Conservation (phyloP, 1,140 invertebrate genomes). For the Ceratina japonica region DNA sequence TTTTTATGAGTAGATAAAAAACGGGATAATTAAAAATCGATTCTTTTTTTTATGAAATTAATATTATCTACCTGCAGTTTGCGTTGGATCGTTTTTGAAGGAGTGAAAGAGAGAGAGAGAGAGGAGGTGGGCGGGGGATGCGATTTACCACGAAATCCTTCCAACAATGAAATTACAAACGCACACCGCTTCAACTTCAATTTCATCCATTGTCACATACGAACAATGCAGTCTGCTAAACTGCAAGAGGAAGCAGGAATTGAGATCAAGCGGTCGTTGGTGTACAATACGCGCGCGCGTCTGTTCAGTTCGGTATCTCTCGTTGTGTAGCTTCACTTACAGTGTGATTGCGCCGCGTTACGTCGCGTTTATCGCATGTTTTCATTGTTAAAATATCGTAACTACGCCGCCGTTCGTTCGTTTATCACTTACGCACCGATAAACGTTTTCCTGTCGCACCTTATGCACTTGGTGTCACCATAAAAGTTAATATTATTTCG, state of each 20-base stretch:
- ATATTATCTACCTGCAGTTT: neutral
- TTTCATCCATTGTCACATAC: conserved; percentile 45
- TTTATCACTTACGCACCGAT: neutral
- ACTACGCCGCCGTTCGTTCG: neutral
- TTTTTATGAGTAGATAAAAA: neutral
- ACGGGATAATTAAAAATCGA: neutral
- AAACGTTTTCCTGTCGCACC: too few species aligned
- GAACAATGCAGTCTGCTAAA: conserved; percentile 46
- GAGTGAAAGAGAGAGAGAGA: neutral
- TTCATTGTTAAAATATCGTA: conserved; percentile 7
- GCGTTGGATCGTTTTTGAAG: conserved; percentile 7
- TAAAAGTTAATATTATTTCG: too few species aligned
- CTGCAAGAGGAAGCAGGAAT: conserved; percentile 47
- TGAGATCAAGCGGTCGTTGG: conserved; percentile 28
- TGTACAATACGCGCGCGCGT: neutral
- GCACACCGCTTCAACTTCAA: conserved; percentile 38
- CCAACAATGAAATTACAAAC: conserved; percentile 43
- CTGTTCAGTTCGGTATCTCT: conserved; percentile 14
- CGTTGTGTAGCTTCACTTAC: conserved; percentile 12
- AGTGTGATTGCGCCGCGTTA: conserved; percentile 25
- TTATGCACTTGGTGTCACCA: too few species aligned
- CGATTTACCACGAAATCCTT: conserved; percentile 26
- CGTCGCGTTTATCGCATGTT: neutral
- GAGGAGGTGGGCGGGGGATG: neutral
- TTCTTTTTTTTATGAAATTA: conserved; percentile 7